phyloP scores from a whole-genome alignment of 2,113 vertebrate genomes.

The Ifrita kowaldi region DNA sequence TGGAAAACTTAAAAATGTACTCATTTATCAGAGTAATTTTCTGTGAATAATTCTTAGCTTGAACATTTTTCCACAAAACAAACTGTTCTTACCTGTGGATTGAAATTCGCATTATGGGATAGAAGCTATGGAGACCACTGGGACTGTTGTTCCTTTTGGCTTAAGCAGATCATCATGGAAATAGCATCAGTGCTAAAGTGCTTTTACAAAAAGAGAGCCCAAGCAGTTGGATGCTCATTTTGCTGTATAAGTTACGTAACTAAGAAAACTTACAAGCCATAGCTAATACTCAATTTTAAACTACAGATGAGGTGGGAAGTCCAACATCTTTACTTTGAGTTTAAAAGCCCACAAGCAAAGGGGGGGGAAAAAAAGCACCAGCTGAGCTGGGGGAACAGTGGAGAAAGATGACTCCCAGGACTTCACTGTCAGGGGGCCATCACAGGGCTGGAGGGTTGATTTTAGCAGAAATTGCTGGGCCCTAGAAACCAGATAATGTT shows the following conservation, averaged over 20 bases:
- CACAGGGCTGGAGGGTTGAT: neutral
- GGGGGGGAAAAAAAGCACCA: neutral
- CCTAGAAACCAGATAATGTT: neutral
- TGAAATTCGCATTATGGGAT: neutral
- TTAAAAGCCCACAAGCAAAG: neutral
- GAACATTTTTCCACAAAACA: neutral
- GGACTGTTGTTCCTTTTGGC: neutral
- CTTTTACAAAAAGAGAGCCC: neutral
- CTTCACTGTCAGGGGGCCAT: neutral
- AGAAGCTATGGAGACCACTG: neutral
- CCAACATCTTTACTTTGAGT: neutral
- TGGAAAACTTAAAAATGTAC: constrained; percentile 20
- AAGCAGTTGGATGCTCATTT: neutral
- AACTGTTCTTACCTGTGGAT: neutral
- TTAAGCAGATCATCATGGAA: neutral
- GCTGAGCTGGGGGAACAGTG: neutral
- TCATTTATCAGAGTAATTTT: constrained; percentile 8
- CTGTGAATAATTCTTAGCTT: neutral
- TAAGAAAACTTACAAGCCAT: neutral
- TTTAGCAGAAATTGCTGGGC: neutral
- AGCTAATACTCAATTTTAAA: neutral
- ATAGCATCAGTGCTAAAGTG: neutral
- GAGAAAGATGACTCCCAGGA: neutral
- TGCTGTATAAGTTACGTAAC: neutral
- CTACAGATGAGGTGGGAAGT: neutral